phyloP scores from a whole-genome alignment of 2,888 invertebrate species.

The Leptogaster cylindrica region DNA sequence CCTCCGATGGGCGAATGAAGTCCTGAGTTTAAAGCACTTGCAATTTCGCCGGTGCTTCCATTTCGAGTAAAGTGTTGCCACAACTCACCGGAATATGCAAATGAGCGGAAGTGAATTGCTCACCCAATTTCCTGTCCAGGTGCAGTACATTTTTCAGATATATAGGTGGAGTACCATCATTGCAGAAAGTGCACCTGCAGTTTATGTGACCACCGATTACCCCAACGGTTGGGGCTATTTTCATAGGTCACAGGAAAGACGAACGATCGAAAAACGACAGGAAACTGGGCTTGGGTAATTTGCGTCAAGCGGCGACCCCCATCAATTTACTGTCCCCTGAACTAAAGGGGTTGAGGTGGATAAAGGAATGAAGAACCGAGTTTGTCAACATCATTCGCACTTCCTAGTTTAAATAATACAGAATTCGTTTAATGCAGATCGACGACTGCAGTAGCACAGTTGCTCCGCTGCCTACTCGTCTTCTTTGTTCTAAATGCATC shows the following conservation, averaged over 20 bases:
- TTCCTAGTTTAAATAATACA: too few species aligned
- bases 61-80: not conserved
- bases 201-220: conserved; percentile 8
- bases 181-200: conserved; percentile 1
- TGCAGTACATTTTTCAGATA: conserved; percentile 16
- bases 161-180: conserved; percentile 27
- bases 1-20: not conserved
- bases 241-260: conserved; percentile 6
- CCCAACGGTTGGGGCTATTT: too few species aligned
- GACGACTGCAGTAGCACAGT: too few species aligned
- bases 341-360: too few species aligned
- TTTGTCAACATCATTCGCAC: too few species aligned
- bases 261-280: conserved; percentile 3
- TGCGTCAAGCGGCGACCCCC: conserved; percentile 14
- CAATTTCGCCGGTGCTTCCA: not conserved
- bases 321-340: conserved; percentile 9
- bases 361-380: too few species aligned
- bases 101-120: conserved; percentile 37
- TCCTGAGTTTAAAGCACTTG: not conserved
- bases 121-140: conserved; percentile 19
- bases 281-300: conserved; percentile 5
- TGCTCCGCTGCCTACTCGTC: too few species aligned
- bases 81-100: conserved; percentile 9
- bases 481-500: too few species aligned
- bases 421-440: too few species aligned